phyloP scores from a whole-genome alignment of 2,797 vertebrate species.

The Peromyscus aztecus region DNA sequence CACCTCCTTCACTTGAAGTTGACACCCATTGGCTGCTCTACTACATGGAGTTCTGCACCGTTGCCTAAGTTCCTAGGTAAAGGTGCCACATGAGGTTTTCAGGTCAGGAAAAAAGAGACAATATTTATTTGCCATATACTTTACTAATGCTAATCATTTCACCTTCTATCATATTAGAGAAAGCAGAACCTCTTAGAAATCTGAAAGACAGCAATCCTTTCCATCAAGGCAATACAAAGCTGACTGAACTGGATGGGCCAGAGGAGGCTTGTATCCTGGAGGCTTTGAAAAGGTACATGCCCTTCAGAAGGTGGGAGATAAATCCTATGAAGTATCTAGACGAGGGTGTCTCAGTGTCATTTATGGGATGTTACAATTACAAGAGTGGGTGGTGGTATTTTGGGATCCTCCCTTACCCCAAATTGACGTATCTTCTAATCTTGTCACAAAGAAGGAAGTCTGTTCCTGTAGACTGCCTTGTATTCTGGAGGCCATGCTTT shows the following conservation, averaged over 20 bases:
- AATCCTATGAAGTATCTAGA: not conserved
- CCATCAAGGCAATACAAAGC: not conserved
- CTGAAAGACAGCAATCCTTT: not conserved
- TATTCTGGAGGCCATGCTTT: not conserved
- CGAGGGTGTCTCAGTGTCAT: not conserved
- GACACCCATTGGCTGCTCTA: not conserved
- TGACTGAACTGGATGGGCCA: not conserved
- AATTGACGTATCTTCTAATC: not conserved
- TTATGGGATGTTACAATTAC: not conserved
- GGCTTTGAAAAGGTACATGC: not conserved
- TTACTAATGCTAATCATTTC: not conserved
- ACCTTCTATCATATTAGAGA: not conserved
- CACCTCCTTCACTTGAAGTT: not conserved
- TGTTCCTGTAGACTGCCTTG: not conserved
- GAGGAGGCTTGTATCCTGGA: not conserved
- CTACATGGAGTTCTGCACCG: not conserved
- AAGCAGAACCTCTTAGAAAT: not conserved
- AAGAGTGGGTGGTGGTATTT: not conserved
- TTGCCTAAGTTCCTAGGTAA: not conserved
- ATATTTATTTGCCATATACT: not conserved
- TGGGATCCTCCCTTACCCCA: not conserved
- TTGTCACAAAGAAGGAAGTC: not conserved
- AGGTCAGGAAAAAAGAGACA: not conserved
- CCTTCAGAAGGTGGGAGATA: not conserved
- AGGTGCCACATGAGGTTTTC: not conserved